Evolutionary conservation across 2,113 vertebrate genomes (phyloP), one percentile per base, ranked within the genome.

Genomic region (Clupea harengus): DNA sequence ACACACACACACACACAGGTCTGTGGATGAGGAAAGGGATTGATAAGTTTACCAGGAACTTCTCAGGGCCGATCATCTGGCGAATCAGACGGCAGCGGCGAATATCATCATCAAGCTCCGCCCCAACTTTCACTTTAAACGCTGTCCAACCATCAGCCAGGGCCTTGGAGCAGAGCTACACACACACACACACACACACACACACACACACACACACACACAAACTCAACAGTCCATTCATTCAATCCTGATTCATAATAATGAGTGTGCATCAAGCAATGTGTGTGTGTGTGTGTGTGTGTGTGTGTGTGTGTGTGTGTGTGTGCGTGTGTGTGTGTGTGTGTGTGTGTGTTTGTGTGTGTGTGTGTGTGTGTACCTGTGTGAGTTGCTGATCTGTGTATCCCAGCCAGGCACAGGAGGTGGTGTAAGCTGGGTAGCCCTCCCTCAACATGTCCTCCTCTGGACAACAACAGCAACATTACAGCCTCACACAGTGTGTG

Each of bases 101-200:
- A 39, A 94, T 88, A 89, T 96, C 94, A 45, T 97, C 95, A 86
- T 95, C 87, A 4, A 97, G 91, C 85, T 96, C 92, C 2, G 92
- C 94, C 3, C 94, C 94, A 0, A 95, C 95, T 89, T 98, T 97
- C 90, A 96, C 94, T 92, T 97, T 96, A 90, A 97, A 96, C 75
- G 81, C 95, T 67, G 90, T 94, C 94, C 93, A 94, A 28, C 94
- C 91, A 2, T 89, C 89, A 45, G 88, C 50, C 4, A 95, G 91
- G 6, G 93, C 93, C 8, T 93, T 88, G 6, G 90, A 88, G 89
- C 94, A 95, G 54, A 95, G 92, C 93, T 94, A 75, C 20, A 87
- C 49, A 87, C 45, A 86, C 85, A 87, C 54, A 87, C 2, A 52
- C 25, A 81, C 32, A 82, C 6, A 39, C 15, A 75, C 46, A 83